These are phyloP conservation scores for Drosophila putrida DNA, from an alignment of 2,888 invertebrate genomes.

Conservation along the genomic window DNA sequence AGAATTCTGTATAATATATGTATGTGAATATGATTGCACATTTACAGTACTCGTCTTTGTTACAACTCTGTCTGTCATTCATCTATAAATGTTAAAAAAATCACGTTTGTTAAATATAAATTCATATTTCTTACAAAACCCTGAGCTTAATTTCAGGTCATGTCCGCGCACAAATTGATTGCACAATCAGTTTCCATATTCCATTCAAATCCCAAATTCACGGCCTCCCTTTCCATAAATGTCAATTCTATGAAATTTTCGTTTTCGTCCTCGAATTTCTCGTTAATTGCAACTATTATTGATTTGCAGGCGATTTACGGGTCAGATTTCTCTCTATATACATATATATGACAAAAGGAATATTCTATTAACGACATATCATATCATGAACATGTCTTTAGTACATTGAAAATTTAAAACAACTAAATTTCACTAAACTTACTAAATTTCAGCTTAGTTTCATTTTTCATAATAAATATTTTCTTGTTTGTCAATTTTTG, in stretches of 20 bases:
- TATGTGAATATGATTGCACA: no score
- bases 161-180: constrained; percentile 51
- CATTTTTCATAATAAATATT: background rate
- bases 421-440: background rate
- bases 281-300: constrained; percentile 31
- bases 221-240: background rate
- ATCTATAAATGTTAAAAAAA: background rate
- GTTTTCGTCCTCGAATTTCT: background rate
- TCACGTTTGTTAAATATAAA: constrained; percentile 1
- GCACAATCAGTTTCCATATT: constrained; percentile 28
- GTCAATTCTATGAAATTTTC: constrained; percentile 14
- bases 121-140: constrained; percentile 4
- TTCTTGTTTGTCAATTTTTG: no score
- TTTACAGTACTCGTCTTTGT: background rate
- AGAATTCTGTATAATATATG: no score
- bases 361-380: background rate
- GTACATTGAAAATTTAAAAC: no score
- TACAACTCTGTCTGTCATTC: background rate
- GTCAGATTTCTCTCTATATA: constrained; percentile 18
- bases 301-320: constrained; percentile 45
- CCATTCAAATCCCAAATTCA: constrained; percentile 1
- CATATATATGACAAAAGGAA: constrained; percentile 13
- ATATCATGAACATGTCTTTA: no score
- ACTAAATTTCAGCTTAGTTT: background rate
- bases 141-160: constrained; percentile 16